phyloP scores from a whole-genome alignment of 2,888 invertebrate species.

The Cotesia congregata region DNA sequence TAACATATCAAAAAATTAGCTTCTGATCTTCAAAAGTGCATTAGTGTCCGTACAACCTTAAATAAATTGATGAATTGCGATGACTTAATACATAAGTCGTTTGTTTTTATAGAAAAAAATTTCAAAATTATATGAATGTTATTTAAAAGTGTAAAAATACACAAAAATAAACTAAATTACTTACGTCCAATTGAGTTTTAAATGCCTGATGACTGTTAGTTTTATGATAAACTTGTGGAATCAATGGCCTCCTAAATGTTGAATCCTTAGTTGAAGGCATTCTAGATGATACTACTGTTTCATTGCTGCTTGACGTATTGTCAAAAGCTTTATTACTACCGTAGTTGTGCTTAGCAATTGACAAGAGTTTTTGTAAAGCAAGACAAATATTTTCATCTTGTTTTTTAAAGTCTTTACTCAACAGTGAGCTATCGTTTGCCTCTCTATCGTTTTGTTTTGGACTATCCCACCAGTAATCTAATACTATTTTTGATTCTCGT shows the following conservation, averaged over 20 bases:
- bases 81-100: too few species aligned
- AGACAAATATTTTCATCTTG: constrained; percentile 60
- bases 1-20: too few species aligned
- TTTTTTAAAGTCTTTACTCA: constrained; percentile 40
- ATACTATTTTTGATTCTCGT: constrained; percentile 79
- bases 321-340: constrained; percentile 69
- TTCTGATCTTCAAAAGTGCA: too few species aligned
- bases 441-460: constrained; percentile 51
- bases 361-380: constrained; percentile 68
- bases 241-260: constrained; percentile 65
- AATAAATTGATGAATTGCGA: too few species aligned
- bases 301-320: constrained; percentile 64
- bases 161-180: constrained; percentile 41
- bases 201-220: constrained; percentile 67
- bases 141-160: constrained; percentile 58
- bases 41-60: too few species aligned
- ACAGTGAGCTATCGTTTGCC: constrained; percentile 38
- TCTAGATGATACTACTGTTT: constrained; percentile 67
- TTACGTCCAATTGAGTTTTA: constrained; percentile 71
- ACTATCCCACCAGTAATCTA: constrained; percentile 87
- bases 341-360: constrained; percentile 70
- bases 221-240: constrained; percentile 66
- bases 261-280: constrained; percentile 65
- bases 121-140: constrained; percentile 54
- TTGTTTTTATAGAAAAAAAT: too few species aligned